Base-by-base conservation (phyloP, 2,888 invertebrate species). In the Troides aeacus region DNA sequence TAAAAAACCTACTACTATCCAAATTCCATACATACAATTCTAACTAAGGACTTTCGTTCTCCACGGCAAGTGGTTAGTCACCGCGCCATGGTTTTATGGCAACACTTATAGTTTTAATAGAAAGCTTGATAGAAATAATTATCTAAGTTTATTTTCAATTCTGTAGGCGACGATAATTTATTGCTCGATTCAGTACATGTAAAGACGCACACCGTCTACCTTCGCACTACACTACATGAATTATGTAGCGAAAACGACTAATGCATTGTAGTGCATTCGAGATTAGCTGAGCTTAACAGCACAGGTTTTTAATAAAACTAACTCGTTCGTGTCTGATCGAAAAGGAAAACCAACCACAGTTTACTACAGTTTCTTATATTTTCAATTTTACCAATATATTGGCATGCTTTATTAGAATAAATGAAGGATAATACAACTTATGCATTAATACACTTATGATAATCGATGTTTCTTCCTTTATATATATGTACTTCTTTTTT, bases 191-290 rank as follows among this genome's bases (percentile, higher is more conserved):
- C 53, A 67, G 56, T 50, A 61, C 64, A 61, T 64, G 46, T 64
- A 67, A 67, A 67, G 64, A 71, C 56, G 60, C 64, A 65, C 66
- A 62, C 62, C 61, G 60, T 67, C 64, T 64, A 59, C 67, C 66
- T 69, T 69, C 68, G 73, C 72, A 69, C 67, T 72, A 71, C 71
- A 71, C 64, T 53, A 62, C 59, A 78, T 79, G 79, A 79, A 79
- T 81, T 76, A 80, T 79, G 77, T 76, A 79, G 72, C 42, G 72
- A 72, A 68, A 46, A 74, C 72, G 69, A 73, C 75, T 74, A 78
- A 76, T 79, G 74, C 74, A 79, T 79, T 79, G 74, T 74, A 71
- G 72, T 77, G 77, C 69, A 77, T 78, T 78, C 72, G 73, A 78
- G 72, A 79, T 78, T 77, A 79, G 71, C 71, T 66, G 72, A 67